Percentiles rank a stretch among this genome's conserved stretches.
Evolutionary conservation across 2,888 invertebrate species (phyloP).

Genomic region (Autographa gamma): DNA sequence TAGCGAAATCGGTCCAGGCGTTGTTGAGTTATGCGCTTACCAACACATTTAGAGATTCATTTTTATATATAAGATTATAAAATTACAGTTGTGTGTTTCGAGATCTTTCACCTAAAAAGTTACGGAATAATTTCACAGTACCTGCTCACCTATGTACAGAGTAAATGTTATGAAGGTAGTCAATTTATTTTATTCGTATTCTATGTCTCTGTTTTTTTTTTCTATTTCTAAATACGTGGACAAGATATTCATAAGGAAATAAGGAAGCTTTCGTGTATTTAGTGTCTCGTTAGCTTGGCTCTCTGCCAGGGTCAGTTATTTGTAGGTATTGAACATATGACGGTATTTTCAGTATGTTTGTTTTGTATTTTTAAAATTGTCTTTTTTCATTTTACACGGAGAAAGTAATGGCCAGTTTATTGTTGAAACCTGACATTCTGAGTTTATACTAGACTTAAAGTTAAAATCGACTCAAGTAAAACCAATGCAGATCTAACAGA

Average conservation of each 20-base stretch:
- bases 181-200: neutral
- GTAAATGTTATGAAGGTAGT: neutral
- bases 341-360: constrained; percentile 14
- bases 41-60: too few relatives aligned
- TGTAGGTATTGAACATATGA: constrained; percentile 10
- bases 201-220: neutral
- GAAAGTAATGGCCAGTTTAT: too few relatives aligned
- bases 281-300: constrained; percentile 32
- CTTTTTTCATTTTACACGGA: neutral
- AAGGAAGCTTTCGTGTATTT: constrained; percentile 18
- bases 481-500: too few relatives aligned
- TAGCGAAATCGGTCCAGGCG: too few relatives aligned
- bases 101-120: too few relatives aligned
- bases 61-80: too few relatives aligned
- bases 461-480: too few relatives aligned
- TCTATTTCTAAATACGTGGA: neutral
- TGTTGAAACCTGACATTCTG: too few relatives aligned
- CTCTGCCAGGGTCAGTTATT: constrained; percentile 29
- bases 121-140: too few relatives aligned
- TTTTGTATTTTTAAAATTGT: neutral
- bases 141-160: neutral
- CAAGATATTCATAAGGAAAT: constrained; percentile 7
- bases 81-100: too few relatives aligned
- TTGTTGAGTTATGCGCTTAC: too few relatives aligned
- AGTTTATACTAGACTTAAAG: too few relatives aligned